Conservation (phyloP, 2,797 vertebrate species). For the Sebastolobus alascanus region DNA sequence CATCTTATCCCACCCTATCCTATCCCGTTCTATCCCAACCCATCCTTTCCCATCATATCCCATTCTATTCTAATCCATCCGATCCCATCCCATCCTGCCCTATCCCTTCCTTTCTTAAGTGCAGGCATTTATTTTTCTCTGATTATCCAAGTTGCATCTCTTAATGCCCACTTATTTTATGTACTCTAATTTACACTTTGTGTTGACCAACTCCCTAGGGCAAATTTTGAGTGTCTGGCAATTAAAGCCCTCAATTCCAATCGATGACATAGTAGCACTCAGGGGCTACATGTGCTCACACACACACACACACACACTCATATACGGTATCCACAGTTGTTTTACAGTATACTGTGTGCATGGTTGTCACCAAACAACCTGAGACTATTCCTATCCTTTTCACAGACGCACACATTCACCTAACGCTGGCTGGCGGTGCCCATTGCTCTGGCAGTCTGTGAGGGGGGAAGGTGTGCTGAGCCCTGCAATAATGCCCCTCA, state of each 20-base stretch:
- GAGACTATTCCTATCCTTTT: conserved; percentile 10
- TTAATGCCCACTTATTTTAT: conserved; percentile 61
- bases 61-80: neutral
- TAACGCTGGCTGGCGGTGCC: conserved; percentile 42
- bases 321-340: neutral
- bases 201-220: conserved; percentile 52
- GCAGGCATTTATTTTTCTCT: conserved; percentile 22
- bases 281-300: conserved; percentile 15
- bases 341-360: neutral
- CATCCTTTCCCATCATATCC: neutral
- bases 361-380: conserved; percentile 18
- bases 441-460: conserved; percentile 49
- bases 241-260: conserved; percentile 61
- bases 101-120: neutral
- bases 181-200: conserved; percentile 43
- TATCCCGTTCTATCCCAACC: neutral
- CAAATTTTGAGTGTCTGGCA: conserved; percentile 56
- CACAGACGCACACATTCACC: conserved; percentile 30
- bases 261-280: conserved; percentile 58
- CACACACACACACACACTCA: neutral
- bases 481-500: conserved; percentile 69
- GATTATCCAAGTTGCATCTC: conserved; percentile 46
- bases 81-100: conserved; percentile 1
- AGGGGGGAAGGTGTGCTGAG: conserved; percentile 54
- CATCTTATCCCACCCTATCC: neutral